Conservation (phyloP, 1,140 invertebrate genomes). For the Tetramorium alpestre region DNA sequence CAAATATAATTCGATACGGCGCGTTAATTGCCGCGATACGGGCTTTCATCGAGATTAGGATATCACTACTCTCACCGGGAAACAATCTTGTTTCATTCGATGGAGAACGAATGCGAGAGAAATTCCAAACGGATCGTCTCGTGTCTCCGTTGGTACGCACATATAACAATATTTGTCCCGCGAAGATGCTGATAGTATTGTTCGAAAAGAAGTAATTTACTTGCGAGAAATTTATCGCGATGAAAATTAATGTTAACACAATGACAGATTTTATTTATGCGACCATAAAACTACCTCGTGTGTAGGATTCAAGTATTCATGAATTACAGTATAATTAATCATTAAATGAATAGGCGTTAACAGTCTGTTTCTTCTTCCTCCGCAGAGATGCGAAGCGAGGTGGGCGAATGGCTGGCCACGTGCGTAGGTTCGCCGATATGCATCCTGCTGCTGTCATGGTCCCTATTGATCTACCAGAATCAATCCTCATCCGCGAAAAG, state of each 20-base stretch:
- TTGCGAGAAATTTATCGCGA: not conserved
- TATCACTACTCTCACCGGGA: slow-evolving; percentile 66
- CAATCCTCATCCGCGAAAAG: slow-evolving; percentile 85
- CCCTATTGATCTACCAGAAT: slow-evolving; percentile 85
- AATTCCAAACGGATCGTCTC: slow-evolving; percentile 5
- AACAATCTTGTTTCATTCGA: not conserved
- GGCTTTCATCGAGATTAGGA: slow-evolving; percentile 74
- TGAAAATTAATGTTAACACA: not conserved
- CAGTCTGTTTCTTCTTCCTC: slow-evolving; percentile 34
- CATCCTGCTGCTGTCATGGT: slow-evolving; percentile 85
- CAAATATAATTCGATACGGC: slow-evolving; percentile 63
- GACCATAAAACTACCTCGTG: not conserved
- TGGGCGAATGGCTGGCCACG: slow-evolving; percentile 85
- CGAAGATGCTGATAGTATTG: not conserved
- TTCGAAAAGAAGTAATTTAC: too few relatives aligned
- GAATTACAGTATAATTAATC: slow-evolving; percentile 2
- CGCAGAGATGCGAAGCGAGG: slow-evolving; percentile 84
- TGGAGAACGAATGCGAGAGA: slow-evolving; percentile 17
- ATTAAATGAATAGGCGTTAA: not conserved
- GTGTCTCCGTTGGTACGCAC: not conserved
- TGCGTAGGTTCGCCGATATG: slow-evolving; percentile 86
- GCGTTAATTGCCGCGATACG: slow-evolving; percentile 61
- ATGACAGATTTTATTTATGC: not conserved
- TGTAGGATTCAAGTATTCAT: not conserved
- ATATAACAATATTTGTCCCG: not conserved